These are phyloP conservation scores for Hephaestus fuliginosus DNA, from an alignment of 2,797 vertebrate genomes.

Conservation along the genomic window DNA sequence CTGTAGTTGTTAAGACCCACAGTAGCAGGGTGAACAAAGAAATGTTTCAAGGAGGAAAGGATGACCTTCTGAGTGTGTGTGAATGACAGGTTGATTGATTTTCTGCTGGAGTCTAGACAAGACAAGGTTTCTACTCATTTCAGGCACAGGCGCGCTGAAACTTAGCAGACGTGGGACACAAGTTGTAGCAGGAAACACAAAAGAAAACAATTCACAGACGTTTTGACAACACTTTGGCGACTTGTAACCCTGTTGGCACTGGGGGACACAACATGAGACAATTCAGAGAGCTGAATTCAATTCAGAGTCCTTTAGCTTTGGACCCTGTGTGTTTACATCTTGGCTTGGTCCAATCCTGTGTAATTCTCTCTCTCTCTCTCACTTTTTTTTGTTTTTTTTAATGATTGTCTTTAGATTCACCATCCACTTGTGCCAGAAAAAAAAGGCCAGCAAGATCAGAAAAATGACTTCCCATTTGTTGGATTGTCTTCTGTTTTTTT, in stretches of 20 bases:
- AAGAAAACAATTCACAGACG: conserved; percentile 76
- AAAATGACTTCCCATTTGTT: conserved; percentile 64
- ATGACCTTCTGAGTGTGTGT: conserved; percentile 27
- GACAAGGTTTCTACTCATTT: conserved; percentile 26
- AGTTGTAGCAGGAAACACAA: conserved; percentile 34
- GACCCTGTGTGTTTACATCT: conserved; percentile 66
- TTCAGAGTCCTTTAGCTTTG: conserved; percentile 49
- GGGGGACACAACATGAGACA: conserved; percentile 61
- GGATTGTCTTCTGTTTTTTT: conserved; percentile 82
- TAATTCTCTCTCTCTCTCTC: conserved; percentile 37
- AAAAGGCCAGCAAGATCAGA: conserved; percentile 52
- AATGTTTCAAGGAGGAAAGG: conserved; percentile 14
- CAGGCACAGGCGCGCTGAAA: conserved; percentile 15
- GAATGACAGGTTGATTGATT: conserved; percentile 1
- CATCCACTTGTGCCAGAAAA: conserved; percentile 40
- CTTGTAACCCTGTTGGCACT: conserved; percentile 75
- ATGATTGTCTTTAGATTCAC: conserved; percentile 88
- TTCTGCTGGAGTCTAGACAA: conserved; percentile 30
- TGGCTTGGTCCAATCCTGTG: conserved; percentile 64
- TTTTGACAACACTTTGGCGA: conserved; percentile 75
- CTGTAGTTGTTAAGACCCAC: neutral
- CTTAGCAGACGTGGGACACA: conserved; percentile 36
- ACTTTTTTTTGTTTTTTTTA: conserved; percentile 62
- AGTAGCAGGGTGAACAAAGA: neutral
- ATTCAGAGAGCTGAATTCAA: conserved; percentile 52